Evolutionary conservation across 2,113 vertebrate species (phyloP), one percentile per base, ranked within the genome.

Genomic region (Xenopus tropicalis): DNA sequence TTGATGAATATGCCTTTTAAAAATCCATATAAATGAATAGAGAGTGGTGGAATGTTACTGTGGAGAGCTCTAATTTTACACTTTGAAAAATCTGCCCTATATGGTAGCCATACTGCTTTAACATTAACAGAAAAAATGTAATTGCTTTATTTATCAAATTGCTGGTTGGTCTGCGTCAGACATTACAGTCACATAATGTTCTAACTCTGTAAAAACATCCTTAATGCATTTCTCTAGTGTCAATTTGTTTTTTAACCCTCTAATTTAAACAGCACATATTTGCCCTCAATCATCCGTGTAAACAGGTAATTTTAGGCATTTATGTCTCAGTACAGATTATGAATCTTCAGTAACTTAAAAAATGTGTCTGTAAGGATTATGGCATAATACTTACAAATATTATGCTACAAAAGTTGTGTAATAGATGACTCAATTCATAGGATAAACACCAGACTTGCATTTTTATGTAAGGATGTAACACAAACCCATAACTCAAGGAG

Each of bases 321-420:
- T 46, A 42, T 63, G 61, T 62, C 9, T 71, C 43, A 54, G 51
- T 52, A 54, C 44, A 37, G 14, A 16, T 19, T 14, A 54, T 68
- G 66, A 51, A 23, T 24, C 17, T 19, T 11, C 37, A 65, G 9
- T 43, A 21, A 21, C 21, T 59, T 44, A 44, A 25, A 42, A 37
- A 43, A 46, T 51, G 14, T 64, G 25, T 29, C 70, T 48, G 14
- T 42, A 71, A 71, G 70, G 59, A 21, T 37, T 71, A 63, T 71
- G 59, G 59, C 70, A 54, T 2, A 19, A 24, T 63, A 58, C 21
- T 19, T 6, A 61, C 48, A 29, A 71, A 21, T 25, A 63, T 63
- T 54, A 21, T 63, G 14, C 57, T 22, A 4, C 14, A 24, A 71
- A 29, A 54, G 17, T 71, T 54, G 59, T 63, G 46, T 54, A 54